These are phyloP conservation scores for Aphaenogaster floridana DNA, from an alignment of 1,140 invertebrate species.

Conservation along the genomic window DNA sequence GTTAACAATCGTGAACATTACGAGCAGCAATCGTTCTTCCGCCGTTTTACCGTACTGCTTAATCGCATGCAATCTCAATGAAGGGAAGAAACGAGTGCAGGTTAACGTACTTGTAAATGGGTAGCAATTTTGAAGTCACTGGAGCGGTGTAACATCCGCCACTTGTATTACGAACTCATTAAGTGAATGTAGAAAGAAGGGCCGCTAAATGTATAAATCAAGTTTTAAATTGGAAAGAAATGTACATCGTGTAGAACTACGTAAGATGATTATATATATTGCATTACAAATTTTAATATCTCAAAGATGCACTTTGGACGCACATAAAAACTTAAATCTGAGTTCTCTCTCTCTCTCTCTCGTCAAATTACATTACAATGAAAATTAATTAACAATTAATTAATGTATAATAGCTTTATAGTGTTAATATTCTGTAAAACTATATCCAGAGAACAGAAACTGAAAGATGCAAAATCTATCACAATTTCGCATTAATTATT, in stretches of 20 bases:
- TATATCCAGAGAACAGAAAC: not conserved
- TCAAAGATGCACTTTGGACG: not conserved
- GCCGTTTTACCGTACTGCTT: conserved; percentile 16
- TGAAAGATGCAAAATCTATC: not conserved
- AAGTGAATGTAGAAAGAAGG: not conserved
- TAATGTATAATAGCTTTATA: not conserved
- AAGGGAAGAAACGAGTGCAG: conserved; percentile 12
- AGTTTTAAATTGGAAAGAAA: not conserved
- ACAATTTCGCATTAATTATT: conserved; percentile 18
- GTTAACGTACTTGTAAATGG: conserved; percentile 19
- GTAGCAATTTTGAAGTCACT: conserved; percentile 22
- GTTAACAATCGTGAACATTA: conserved; percentile 51
- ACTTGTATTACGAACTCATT: conserved; percentile 3
- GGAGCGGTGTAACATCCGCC: conserved; percentile 19
- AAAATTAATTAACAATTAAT: not conserved
- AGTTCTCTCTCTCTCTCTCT: not conserved
- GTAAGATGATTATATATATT: not conserved
- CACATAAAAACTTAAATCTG: not conserved
- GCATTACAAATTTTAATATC: not conserved
- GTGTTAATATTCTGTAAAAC: not conserved
- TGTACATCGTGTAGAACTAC: not conserved
- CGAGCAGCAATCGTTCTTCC: conserved; percentile 21
- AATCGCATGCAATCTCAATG: conserved; percentile 39
- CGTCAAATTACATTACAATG: not conserved
- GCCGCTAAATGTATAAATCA: not conserved